phyloP scores from a whole-genome alignment of 2,888 invertebrate species.

The Trissonchulus latispiculum region DNA sequence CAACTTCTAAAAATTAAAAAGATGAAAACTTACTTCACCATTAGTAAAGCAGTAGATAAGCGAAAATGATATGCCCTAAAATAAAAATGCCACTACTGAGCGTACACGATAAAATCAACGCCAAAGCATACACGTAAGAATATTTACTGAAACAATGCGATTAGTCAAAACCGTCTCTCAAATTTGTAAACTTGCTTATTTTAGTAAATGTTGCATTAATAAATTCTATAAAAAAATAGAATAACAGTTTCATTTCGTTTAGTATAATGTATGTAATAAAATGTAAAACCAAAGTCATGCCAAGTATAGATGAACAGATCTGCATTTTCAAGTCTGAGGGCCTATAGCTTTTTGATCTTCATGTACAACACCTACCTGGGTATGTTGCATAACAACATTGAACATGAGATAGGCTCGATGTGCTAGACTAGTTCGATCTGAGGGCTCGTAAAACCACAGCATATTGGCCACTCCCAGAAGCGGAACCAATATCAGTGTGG shows the following conservation, averaged over 20 bases:
- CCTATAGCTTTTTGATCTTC: too few relatives aligned
- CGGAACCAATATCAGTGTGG: conserved; percentile 16
- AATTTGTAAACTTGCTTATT: too few relatives aligned
- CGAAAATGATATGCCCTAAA: conserved; percentile 10
- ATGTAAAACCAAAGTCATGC: too few relatives aligned
- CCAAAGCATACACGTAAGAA: not conserved
- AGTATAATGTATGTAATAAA: not conserved
- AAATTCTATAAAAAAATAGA: too few relatives aligned
- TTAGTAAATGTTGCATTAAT: too few relatives aligned
- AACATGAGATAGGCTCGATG: conserved; percentile 9
- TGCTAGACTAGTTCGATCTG: conserved; percentile 4
- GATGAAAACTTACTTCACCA: not conserved
- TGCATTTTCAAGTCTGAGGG: too few relatives aligned
- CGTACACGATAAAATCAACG: too few relatives aligned
- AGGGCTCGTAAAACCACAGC: conserved; percentile 17
- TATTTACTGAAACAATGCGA: not conserved
- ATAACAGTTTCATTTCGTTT: not conserved
- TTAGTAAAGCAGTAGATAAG: conserved; percentile 11
- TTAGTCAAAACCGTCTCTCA: not conserved
- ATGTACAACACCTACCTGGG: too few relatives aligned
- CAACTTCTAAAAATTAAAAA: too few relatives aligned
- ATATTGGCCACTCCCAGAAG: conserved; percentile 14
- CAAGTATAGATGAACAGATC: too few relatives aligned
- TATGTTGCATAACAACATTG: conserved; percentile 8
- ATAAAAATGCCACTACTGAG: too few relatives aligned